Conservation (phyloP, 2,888 invertebrate genomes). For the Cantharis rufa region DNA sequence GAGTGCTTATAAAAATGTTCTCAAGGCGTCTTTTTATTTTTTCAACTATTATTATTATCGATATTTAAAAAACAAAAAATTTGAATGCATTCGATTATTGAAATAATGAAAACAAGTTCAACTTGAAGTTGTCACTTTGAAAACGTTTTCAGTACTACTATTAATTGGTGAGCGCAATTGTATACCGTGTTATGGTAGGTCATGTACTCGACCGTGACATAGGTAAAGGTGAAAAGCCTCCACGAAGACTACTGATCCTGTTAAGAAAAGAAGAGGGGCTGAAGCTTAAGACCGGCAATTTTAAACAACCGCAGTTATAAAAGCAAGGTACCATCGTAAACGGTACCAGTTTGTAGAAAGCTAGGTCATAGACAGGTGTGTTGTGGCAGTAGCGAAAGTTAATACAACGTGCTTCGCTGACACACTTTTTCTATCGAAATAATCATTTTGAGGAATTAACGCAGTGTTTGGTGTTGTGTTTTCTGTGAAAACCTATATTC, state of each 20-base stretch:
- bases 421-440: conserved; percentile 18
- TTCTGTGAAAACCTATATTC: conserved; percentile 7
- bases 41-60: not conserved
- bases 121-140: not conserved
- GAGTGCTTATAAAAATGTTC: not conserved
- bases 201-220: conserved; percentile 49
- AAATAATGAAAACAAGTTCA: not conserved
- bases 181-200: conserved; percentile 45
- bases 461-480: not conserved
- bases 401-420: conserved; percentile 31
- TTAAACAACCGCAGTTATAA: conserved; percentile 35
- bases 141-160: not conserved
- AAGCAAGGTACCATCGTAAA: conserved; percentile 28
- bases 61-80: not conserved
- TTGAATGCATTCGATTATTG: not conserved
- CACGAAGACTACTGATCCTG: conserved; percentile 30
- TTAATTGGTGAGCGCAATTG: not conserved
- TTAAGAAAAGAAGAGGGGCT: conserved; percentile 19
- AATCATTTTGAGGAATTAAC: not conserved
- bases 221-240: conserved; percentile 40
- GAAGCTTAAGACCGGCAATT: conserved; percentile 12
- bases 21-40: not conserved
- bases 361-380: conserved; percentile 53
- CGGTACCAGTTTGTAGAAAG: conserved; percentile 48
- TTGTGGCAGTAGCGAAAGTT: conserved; percentile 53